These are phyloP conservation scores for Neoascia interrupta DNA, from an alignment of 2,888 invertebrate genomes.

Conservation along the genomic window DNA sequence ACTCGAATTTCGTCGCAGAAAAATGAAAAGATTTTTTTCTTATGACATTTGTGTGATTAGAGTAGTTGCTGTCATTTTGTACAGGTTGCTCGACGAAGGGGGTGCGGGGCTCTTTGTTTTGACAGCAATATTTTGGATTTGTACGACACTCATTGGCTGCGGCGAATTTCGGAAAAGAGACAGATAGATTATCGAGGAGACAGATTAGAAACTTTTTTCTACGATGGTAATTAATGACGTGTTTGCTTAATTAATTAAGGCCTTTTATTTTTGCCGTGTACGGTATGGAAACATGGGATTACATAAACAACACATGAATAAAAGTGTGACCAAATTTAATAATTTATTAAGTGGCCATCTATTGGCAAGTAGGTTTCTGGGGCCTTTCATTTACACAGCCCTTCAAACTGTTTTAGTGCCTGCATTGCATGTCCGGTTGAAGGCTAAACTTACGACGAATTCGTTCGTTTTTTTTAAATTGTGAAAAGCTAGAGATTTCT, in stretches of 20 bases:
- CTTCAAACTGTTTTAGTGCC: too few species aligned
- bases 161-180: background rate
- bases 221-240: conserved; percentile 32
- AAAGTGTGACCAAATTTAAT: too few species aligned
- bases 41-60: conserved; percentile 35
- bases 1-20: conserved; percentile 52
- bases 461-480: too few species aligned
- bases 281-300: too few species aligned
- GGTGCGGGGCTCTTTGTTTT: conserved; percentile 46
- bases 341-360: too few species aligned
- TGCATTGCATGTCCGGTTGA: too few species aligned
- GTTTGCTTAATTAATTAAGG: too few species aligned
- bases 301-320: too few species aligned
- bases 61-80: background rate
- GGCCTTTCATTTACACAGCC: too few species aligned
- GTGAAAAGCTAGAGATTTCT: background rate
- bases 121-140: conserved; percentile 63
- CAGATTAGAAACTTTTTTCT: conserved; percentile 8
- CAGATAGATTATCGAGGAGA: background rate
- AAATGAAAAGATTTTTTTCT: conserved; percentile 22
- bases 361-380: too few species aligned
- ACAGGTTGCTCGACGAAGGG: background rate
- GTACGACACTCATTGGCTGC: conserved; percentile 51
- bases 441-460: too few species aligned
- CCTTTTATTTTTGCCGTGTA: too few species aligned